Evolutionary conservation across 2,113 vertebrate species (phyloP), one percentile per base, ranked within the genome.

Genomic region (Scomber colias): DNA sequence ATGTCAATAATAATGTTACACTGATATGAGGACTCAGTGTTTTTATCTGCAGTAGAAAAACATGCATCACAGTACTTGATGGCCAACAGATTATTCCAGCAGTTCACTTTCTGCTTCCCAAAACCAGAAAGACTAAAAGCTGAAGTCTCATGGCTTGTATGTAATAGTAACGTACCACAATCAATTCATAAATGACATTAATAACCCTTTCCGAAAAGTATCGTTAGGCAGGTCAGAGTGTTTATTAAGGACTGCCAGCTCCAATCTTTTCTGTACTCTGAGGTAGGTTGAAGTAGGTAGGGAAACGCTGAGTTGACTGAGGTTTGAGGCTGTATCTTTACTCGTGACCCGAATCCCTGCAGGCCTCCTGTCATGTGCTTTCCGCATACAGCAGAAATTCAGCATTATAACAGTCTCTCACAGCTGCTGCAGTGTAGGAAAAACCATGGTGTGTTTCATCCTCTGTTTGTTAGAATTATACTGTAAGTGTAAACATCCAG

Each of bases 1-100:
- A 84, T 79, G 51, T 86, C 70, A 87, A 89, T 59, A 75, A 1
- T n/a, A 24, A 31, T 70, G 27, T 71, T 65, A 71, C 60, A 56
- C 64, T 54, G 2, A 45, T 40, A 30, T 54, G 15, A 16, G 17
- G 62, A 6, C 3, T 17, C 49, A 0, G 40, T 17, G 57, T 57
- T 81, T 71, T 59, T 51, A 46, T 44, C 16, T n/a, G 17, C 44
- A 49, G 11, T 14, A 66, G 3, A 51, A 35, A 54, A 53, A 51
- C 45, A 12, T 40, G 11, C 1, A 44, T 7, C 9, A 27, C 12
- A 15, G 27, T 61, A 12, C 46, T 61, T 54, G 27, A 4, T 60
- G 0, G 14, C 14, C 7, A 27, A 59, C 17, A 21, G 44, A 13
- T 64, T 31, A 31, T 4, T 51, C 30, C 10, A 19, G 56, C 7